Evolutionary conservation across 1,140 invertebrate genomes (phyloP).

Genomic region (Schlechtendalia chinensis): DNA sequence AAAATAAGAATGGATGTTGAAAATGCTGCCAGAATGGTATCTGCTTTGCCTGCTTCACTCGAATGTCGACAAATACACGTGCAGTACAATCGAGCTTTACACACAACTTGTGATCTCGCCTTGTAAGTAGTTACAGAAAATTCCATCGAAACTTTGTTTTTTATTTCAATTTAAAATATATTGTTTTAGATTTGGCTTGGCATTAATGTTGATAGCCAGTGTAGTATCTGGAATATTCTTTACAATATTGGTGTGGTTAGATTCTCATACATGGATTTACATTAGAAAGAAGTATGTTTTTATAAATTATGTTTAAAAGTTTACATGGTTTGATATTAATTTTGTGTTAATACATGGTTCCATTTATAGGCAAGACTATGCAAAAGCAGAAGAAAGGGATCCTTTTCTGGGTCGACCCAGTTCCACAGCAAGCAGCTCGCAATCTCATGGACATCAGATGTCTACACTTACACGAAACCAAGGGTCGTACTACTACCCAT

Average conservation of each 20-base stretch:
- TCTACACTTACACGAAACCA: conserved; percentile 63
- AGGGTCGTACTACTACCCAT: conserved; percentile 62
- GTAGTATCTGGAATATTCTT: conserved; percentile 81
- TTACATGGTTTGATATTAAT: not conserved
- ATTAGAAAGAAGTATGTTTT: conserved; percentile 77
- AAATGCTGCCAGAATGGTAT: conserved; percentile 56
- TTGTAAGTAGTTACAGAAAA: conserved; percentile 60
- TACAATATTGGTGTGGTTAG: conserved; percentile 87
- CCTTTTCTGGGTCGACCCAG: conserved; percentile 60
- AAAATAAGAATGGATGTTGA: conserved; percentile 65
- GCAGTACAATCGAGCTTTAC: conserved; percentile 73
- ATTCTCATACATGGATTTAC: conserved; percentile 95
- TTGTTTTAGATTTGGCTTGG: conserved; percentile 65
- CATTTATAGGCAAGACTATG: conserved; percentile 69
- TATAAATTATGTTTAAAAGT: not conserved
- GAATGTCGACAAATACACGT: conserved; percentile 78
- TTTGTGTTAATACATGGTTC: conserved; percentile 50
- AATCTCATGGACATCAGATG: conserved; percentile 46
- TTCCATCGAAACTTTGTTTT: not conserved
- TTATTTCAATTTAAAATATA: conserved; percentile 28
- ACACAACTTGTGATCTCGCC: conserved; percentile 76
- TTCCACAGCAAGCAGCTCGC: conserved; percentile 42
- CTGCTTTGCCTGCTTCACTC: conserved; percentile 67
- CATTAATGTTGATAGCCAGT: conserved; percentile 81
- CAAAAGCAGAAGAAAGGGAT: conserved; percentile 72